Evolutionary conservation across 2,888 invertebrate species (phyloP), one percentile per base, ranked within the genome.

Genomic region (Carcina quercana): DNA sequence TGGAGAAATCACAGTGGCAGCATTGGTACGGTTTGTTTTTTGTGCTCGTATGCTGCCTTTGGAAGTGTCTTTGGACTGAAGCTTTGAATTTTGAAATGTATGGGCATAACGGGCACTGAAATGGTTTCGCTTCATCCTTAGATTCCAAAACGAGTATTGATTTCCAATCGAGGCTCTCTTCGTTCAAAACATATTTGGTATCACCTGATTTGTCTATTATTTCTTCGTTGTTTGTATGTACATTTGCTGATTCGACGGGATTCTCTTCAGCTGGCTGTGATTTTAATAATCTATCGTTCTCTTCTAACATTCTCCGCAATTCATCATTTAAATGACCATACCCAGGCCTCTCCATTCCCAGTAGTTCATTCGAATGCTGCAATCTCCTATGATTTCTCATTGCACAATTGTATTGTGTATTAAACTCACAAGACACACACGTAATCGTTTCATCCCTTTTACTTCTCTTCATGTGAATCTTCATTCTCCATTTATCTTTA

Each of bases 51-150:
- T 79, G 78, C 12, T 62, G 68, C 2, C 78, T 39, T 37, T 74
- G 76, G 8, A 55, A 78, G 31, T 79, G 78, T 1, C 75, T 51
- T 33, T 73, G 75, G 0, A 79, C 75, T 0, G 72, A 63, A 0
- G 76, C 72, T 29, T 78, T 79, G 32, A 65, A 75, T 11, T 61
- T 65, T 0, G 78, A 65, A 0, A 51, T 48, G 28, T 72, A 79
- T 0, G 28, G 42, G 28, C 78, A 79, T 40, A 60, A 53, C 0
- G 52, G 50, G 7, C 78, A 79, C 32, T 67, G 51, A 30, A 66
- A 79, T 0, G 72, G 72, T 3, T 50, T 45, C 0, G 66, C 67
- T 12, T 57, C 59, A 3, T 63, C 57, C 0, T 54, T 46, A 0
- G 63, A 59, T 30, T 72, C 71, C 0, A 55, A 35, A 0, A 76